These are phyloP conservation scores for Balanococcus diminutus DNA, from an alignment of 2,888 invertebrate species.

Conservation along the genomic window DNA sequence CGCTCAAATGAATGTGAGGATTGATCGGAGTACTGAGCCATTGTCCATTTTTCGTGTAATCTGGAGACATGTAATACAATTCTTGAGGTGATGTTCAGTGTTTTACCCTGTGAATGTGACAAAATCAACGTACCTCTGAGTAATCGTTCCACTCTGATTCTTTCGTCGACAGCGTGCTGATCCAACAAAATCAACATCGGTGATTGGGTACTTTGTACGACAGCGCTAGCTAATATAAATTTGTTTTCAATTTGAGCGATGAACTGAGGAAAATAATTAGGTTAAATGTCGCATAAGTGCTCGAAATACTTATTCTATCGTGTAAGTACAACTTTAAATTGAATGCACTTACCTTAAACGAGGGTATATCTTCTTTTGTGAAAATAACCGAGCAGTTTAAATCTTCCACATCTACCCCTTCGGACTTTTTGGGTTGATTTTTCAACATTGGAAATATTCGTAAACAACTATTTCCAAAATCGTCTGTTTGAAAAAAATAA, in stretches of 20 bases:
- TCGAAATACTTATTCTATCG: too few species aligned
- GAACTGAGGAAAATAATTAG: slow-evolving; percentile 63
- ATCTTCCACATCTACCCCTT: neutral
- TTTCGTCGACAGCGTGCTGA: slow-evolving; percentile 87
- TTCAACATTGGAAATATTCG: slow-evolving; percentile 24
- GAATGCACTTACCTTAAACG: neutral
- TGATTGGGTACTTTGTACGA: slow-evolving; percentile 58
- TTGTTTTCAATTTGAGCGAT: slow-evolving; percentile 78
- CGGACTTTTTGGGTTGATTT: neutral
- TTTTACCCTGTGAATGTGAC: too few species aligned
- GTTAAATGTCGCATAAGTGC: neutral
- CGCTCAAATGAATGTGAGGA: slow-evolving; percentile 59
- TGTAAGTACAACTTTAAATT: neutral
- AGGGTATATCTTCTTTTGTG: slow-evolving; percentile 4
- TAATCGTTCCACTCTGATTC: slow-evolving; percentile 77
- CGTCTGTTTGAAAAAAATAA: neutral
- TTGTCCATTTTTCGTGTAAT: slow-evolving; percentile 62
- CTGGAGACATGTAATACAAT: slow-evolving; percentile 60
- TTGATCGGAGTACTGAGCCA: slow-evolving; percentile 58
- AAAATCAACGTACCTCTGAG: slow-evolving; percentile 67
- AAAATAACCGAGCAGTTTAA: slow-evolving; percentile 29
- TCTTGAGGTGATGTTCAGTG: too few species aligned
- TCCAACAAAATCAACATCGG: slow-evolving; percentile 72
- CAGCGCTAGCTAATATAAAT: slow-evolving; percentile 67
- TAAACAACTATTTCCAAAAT: slow-evolving; percentile 39